Evolutionary conservation across 2,113 vertebrate species (phyloP).

Genomic region (Circaetus gallicus): DNA sequence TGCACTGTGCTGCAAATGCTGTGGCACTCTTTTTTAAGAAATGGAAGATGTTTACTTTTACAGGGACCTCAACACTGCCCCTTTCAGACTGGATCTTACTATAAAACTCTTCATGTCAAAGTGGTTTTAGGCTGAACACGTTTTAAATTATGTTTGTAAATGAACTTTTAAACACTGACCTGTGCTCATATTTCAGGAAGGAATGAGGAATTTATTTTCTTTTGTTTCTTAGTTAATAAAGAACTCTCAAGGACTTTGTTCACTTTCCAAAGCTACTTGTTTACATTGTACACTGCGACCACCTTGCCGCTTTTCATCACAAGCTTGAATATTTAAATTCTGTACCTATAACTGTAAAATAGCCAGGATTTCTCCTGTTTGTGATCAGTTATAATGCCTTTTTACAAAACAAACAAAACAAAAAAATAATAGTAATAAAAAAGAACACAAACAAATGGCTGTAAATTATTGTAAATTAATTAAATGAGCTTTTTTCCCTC

Average conservation of each 20-base stretch:
- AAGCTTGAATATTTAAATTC: conserved; percentile 99
- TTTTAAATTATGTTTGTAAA: conserved; percentile 82
- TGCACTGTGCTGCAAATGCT: conserved; percentile 83
- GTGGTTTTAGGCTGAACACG: conserved; percentile 81
- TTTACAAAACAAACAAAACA: conserved; percentile 71
- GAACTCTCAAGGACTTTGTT: conserved; percentile 86
- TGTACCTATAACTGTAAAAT: conserved; percentile 90
- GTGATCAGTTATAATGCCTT: conserved; percentile 84
- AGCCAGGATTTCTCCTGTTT: conserved; percentile 80
- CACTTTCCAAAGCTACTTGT: conserved; percentile 98
- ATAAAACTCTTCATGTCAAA: conserved; percentile 78
- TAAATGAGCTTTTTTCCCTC: conserved; percentile 85
- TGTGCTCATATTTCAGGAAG: conserved; percentile 78
- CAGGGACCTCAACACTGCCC: conserved; percentile 91
- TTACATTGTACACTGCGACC: conserved; percentile 90
- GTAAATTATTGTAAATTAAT: conserved; percentile 99
- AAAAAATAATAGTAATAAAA: not conserved
- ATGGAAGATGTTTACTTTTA: conserved; percentile 87
- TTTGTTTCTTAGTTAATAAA: conserved; percentile 77
- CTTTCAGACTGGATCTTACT: conserved; percentile 89
- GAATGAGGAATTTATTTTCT: conserved; percentile 69
- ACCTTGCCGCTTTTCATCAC: conserved; percentile 87
- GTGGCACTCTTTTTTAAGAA: conserved; percentile 87
- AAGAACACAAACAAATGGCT: conserved; percentile 70
- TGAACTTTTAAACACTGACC: conserved; percentile 74